phyloP scores from a whole-genome alignment of 2,797 vertebrate genomes.

The Acanthurus tractus region DNA sequence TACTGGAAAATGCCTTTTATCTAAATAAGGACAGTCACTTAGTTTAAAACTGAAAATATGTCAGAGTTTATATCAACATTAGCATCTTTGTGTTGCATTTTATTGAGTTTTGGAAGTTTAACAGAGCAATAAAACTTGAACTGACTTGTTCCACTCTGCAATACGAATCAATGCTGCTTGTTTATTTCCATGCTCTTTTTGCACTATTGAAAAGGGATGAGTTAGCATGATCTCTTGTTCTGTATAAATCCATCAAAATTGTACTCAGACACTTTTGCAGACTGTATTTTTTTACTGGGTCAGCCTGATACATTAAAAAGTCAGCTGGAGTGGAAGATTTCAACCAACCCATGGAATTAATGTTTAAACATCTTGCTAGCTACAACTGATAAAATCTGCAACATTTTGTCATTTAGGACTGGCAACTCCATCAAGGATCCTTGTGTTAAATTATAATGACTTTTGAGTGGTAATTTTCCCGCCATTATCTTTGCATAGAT shows the following conservation, averaged over 20 bases:
- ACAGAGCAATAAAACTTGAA: neutral
- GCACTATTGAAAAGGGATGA: neutral
- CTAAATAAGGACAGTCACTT: neutral
- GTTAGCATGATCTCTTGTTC: neutral
- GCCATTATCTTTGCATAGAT: neutral
- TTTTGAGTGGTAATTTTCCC: neutral
- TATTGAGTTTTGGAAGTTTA: neutral
- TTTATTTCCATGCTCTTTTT: neutral
- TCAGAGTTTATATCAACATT: neutral
- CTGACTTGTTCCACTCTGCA: neutral
- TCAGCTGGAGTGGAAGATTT: neutral
- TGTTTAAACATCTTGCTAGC: neutral
- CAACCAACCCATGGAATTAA: neutral
- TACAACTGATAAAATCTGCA: neutral
- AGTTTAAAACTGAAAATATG: fast-evolving
- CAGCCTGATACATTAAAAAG: neutral
- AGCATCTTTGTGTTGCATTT: neutral
- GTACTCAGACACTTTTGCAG: neutral
- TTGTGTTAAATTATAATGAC: neutral
- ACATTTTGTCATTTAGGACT: neutral
- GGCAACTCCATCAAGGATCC: neutral
- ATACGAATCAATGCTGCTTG: neutral
- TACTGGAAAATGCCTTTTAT: neutral
- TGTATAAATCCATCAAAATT: neutral
- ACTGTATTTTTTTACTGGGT: neutral